These are phyloP conservation scores for Lithobates pipiens DNA, from an alignment of 2,797 vertebrate species.

Conservation along the genomic window DNA sequence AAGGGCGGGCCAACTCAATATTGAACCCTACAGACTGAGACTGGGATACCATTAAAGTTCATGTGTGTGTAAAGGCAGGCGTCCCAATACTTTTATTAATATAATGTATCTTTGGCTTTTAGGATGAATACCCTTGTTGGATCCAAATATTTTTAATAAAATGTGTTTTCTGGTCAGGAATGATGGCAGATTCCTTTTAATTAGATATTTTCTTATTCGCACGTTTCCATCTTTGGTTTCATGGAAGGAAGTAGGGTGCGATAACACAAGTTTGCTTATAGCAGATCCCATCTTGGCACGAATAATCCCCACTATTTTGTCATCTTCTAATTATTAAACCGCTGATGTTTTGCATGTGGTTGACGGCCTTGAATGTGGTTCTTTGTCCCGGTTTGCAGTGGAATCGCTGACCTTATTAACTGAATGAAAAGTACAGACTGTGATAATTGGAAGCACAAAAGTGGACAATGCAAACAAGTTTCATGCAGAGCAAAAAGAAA, in stretches of 20 bases:
- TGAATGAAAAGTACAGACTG: not conserved
- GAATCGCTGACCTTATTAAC: not conserved
- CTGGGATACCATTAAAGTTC: too few species aligned
- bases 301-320: not conserved
- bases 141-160: too few species aligned
- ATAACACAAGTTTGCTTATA: not conserved
- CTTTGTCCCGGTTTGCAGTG: not conserved
- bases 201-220: too few species aligned
- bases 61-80: too few species aligned
- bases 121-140: too few species aligned
- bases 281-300: not conserved
- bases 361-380: not conserved
- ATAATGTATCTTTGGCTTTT: too few species aligned
- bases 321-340: slow-evolving; percentile 15
- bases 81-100: too few species aligned
- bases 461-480: not conserved
- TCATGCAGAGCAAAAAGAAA: not conserved
- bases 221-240: not conserved
- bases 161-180: too few species aligned
- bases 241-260: not conserved
- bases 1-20: too few species aligned
- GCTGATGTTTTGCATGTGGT: not conserved
- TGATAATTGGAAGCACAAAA: not conserved
- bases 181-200: too few species aligned
- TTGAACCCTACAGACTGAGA: too few species aligned